phyloP scores from a whole-genome alignment of 2,797 vertebrate genomes.

The Propithecus deckenii region DNA sequence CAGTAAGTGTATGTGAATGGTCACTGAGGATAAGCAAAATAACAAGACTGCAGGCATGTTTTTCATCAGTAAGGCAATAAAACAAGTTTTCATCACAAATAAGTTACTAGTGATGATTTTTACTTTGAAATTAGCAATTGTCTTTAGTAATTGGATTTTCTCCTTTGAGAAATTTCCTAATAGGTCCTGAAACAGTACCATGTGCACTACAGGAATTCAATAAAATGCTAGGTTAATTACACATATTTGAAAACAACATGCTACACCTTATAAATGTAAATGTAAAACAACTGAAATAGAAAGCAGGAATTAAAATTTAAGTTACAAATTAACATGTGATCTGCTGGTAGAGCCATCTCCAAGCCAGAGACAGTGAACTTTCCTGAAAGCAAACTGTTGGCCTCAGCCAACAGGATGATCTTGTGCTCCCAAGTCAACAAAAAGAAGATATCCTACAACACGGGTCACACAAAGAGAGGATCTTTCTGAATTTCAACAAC shows the following conservation, averaged over 20 bases:
- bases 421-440: background rate
- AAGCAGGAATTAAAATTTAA: conserved; percentile 8
- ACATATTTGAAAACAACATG: background rate
- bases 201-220: background rate
- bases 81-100: background rate
- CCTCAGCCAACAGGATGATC: background rate
- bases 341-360: background rate
- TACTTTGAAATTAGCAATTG: background rate
- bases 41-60: background rate
- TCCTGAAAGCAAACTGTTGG: conserved; percentile 15
- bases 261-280: background rate
- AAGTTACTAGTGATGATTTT: background rate
- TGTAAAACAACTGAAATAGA: background rate
- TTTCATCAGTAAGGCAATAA: background rate
- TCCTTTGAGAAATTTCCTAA: background rate
- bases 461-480: background rate
- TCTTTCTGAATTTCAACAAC: background rate
- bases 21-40: background rate
- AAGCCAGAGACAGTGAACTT: conserved; percentile 9
- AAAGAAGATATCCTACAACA: background rate
- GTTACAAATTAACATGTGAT: accelerated
- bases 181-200: background rate
- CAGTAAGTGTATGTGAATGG: background rate
- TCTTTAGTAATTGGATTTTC: background rate
- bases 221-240: background rate